Base-by-base conservation (phyloP, 2,888 invertebrate species). In the Cephus sareptanus region DNA sequence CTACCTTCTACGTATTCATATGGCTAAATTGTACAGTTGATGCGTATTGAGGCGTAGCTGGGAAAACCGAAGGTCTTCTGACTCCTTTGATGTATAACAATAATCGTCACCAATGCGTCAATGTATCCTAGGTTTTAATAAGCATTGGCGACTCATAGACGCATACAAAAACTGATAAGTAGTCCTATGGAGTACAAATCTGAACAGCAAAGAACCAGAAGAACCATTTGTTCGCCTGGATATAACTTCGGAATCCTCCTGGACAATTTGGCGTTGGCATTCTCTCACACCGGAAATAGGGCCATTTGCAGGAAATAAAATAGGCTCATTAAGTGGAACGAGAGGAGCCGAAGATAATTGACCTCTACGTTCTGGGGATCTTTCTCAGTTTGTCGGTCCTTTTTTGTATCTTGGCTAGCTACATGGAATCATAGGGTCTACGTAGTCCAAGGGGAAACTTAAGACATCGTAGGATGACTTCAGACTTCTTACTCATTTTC, bases 301-400 rank as follows among this genome's bases (percentile, higher is more conserved):
- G 80, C 85, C 85, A 81, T 85, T 85, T 82, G 85, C 80, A 85
- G 84, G 81, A 85, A 86, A 85, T 85, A 86, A 86, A 86, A 82
- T 86, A 84, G 80, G 81, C 83, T 83, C 80, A 77, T 83, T 79
- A 75, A 73, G 74, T 74, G 34, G 40, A 76, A 70, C 15, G 23
- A 71, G 71, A 71, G 23, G 31, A 34, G 75, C 34, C 70, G 35
- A 71, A 77, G 82, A 81, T 85, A 86, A 85, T 85, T 81, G 76
- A 75, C 76, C 37, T 74, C 71, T 68, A 23, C 71, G 71, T 71
- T 71, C 71, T 71, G 1, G 30, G 71, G 71, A 31, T 71, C 71
- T 34, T 71, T 31, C 33, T 30, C 9, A 15, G 12, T 71, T 34
- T 12, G 31, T 23, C 33, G 31, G 71, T 31, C 71, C 71, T 71